A percentile compares a stretch with the other conserved stretches of the same genome.
Conservation (phyloP, 2,797 vertebrate genomes). For the Myotis pilosus region DNA sequence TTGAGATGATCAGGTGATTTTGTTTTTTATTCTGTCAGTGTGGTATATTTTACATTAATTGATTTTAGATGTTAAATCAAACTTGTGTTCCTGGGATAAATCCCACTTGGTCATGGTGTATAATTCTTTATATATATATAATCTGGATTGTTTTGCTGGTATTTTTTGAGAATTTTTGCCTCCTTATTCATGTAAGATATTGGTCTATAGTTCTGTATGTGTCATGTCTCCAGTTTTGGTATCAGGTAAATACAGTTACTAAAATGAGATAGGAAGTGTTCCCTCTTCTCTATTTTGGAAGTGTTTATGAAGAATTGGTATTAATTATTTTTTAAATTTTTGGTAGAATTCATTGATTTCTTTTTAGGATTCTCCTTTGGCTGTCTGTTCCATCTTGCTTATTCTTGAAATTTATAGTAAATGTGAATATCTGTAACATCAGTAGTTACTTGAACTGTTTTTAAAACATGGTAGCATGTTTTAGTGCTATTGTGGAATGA, state of each 20-base stretch:
- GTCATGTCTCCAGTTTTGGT: neutral
- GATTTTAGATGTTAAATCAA: neutral
- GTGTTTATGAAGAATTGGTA: neutral
- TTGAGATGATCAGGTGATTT: neutral
- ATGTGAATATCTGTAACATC: neutral
- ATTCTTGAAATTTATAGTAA: neutral
- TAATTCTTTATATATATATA: neutral
- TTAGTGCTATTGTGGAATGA: neutral
- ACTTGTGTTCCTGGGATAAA: neutral
- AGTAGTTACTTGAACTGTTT: neutral
- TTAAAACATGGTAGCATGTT: neutral
- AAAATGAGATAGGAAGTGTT: neutral
- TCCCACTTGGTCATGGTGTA: neutral
- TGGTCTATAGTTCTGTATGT: neutral
- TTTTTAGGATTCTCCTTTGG: neutral
- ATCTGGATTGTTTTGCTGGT: neutral
- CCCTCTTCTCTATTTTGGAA: neutral
- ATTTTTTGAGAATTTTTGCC: neutral
- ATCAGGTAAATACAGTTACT: neutral
- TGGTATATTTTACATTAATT: neutral
- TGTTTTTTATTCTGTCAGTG: neutral
- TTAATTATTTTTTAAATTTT: neutral
- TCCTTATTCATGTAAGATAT: neutral
- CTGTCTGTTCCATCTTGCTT: neutral
- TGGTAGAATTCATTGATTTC: neutral